These are phyloP conservation scores for Teinopalpus imperialis DNA, from an alignment of 2,888 invertebrate species.

Conservation along the genomic window DNA sequence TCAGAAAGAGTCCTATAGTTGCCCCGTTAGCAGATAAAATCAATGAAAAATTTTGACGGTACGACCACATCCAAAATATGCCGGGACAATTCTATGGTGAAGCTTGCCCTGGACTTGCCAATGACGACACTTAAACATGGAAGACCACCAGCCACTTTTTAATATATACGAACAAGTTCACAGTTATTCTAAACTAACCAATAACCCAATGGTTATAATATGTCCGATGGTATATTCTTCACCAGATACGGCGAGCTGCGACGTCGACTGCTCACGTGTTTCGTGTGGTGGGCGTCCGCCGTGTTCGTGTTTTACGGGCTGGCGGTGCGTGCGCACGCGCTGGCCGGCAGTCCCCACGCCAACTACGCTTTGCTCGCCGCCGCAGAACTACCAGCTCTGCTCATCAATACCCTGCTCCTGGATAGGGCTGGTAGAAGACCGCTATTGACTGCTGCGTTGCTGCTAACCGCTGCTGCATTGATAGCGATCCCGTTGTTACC, in stretches of 20 bases:
- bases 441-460: slow-evolving; percentile 63
- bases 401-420: slow-evolving; percentile 64
- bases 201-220: too few species aligned
- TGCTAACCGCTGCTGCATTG: slow-evolving; percentile 58
- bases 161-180: too few species aligned
- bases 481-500: slow-evolving; percentile 56
- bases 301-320: slow-evolving; percentile 76
- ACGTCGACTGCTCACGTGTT: slow-evolving; percentile 62
- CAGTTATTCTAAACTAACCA: too few species aligned
- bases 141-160: too few species aligned
- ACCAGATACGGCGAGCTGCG: slow-evolving; percentile 61
- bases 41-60: too few species aligned
- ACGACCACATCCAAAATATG: too few species aligned
- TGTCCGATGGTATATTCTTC: too few species aligned
- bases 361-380: slow-evolving; percentile 67
- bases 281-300: slow-evolving; percentile 69
- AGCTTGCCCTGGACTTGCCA: too few species aligned
- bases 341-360: slow-evolving; percentile 59
- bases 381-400: slow-evolving; percentile 66
- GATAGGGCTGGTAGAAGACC: slow-evolving; percentile 65
- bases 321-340: slow-evolving; percentile 64
- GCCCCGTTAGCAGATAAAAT: too few species aligned
- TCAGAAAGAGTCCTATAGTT: too few species aligned
- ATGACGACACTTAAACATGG: too few species aligned
- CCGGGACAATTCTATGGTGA: too few species aligned